A percentile compares a stretch with the other conserved stretches of the same genome.
Evolutionary conservation across 2,113 vertebrate genomes (phyloP).

Genomic region (Camelus bactrianus): DNA sequence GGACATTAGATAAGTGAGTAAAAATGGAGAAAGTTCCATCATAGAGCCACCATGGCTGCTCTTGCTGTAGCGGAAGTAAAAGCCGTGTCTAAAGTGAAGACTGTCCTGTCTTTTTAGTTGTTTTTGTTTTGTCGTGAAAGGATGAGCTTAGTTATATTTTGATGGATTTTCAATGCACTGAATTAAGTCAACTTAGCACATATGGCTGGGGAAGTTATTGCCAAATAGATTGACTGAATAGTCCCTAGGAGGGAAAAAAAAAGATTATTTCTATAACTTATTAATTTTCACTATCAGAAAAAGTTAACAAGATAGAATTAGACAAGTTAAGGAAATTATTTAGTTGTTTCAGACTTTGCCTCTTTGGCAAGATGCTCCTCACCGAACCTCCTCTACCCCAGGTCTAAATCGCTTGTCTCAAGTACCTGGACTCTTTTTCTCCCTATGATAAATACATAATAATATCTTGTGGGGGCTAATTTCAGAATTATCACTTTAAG

Average conservation of each 20-base stretch:
- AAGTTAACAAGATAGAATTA: neutral
- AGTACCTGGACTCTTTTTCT: neutral
- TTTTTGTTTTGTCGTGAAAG: neutral
- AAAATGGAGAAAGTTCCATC: neutral
- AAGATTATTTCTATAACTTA: neutral
- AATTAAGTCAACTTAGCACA: neutral
- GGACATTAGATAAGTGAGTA: conserved; percentile 56
- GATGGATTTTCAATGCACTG: neutral
- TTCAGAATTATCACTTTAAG: neutral
- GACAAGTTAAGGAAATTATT: neutral
- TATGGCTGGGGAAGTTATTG: neutral
- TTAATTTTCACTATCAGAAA: neutral
- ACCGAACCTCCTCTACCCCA: accelerated
- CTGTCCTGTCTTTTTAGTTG: neutral
- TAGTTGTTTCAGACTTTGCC: neutral
- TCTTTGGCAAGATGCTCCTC: neutral
- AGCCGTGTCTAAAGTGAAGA: neutral
- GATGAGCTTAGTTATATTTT: neutral
- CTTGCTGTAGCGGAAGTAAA: neutral
- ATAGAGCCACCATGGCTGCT: neutral
- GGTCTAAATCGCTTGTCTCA: neutral
- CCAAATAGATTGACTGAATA: neutral
- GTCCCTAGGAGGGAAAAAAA: neutral
- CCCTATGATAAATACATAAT: neutral
- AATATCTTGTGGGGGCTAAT: neutral